Conservation (phyloP, 2,888 invertebrate species). For the Aspidiotus destructor region DNA sequence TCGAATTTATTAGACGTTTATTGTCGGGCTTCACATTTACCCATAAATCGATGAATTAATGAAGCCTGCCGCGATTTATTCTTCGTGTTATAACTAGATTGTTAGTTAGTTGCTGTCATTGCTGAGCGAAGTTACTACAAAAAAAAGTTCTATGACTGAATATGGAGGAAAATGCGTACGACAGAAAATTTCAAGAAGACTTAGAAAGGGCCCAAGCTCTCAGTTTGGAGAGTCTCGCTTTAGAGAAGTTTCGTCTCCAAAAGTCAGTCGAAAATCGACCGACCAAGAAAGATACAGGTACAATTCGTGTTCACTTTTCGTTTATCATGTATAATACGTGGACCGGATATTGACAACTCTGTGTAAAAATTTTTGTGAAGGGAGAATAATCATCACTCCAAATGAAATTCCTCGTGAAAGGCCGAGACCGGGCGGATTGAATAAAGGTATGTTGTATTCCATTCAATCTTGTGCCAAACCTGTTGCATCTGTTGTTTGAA, state of each 20-base stretch:
- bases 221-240: slow-evolving; percentile 73
- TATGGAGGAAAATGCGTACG: slow-evolving; percentile 40
- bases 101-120: too few relatives aligned
- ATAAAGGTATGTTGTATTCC: slow-evolving; percentile 40
- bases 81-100: too few relatives aligned
- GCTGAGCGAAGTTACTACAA: too few relatives aligned
- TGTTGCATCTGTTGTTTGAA: not conserved
- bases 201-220: slow-evolving; percentile 78
- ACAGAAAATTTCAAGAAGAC: slow-evolving; percentile 74
- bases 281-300: slow-evolving; percentile 23
- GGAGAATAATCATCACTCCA: slow-evolving; percentile 39
- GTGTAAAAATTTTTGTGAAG: not conserved
- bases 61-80: too few relatives aligned
- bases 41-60: too few relatives aligned
- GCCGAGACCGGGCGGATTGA: slow-evolving; percentile 51
- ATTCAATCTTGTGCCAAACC: slow-evolving; percentile 12
- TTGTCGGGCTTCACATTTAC: too few relatives aligned
- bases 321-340: not conserved
- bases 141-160: not conserved
- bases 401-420: slow-evolving; percentile 44
- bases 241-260: slow-evolving; percentile 68
- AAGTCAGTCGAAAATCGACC: slow-evolving; percentile 44
- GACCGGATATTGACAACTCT: not conserved
- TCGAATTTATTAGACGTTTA: too few relatives aligned
- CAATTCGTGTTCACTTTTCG: not conserved